phyloP scores from a whole-genome alignment of 1,140 invertebrate species.

The Drosophila quadrilineata region DNA sequence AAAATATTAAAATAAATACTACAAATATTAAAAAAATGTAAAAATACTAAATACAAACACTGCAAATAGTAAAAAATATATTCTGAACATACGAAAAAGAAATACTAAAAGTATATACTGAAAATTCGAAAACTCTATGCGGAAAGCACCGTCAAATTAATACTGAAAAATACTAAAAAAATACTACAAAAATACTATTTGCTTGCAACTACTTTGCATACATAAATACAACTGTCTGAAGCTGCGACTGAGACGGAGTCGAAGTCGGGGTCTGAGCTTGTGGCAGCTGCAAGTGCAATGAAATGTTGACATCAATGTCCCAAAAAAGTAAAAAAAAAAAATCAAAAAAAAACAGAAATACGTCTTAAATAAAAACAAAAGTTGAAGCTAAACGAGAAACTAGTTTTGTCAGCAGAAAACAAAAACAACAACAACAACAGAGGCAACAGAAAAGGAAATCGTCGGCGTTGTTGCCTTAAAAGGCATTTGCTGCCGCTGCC shows the following conservation, averaged over 20 bases:
- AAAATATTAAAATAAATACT: too few species aligned
- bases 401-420: conserved; percentile 54
- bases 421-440: conserved; percentile 26
- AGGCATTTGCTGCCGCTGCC: conserved; percentile 32
- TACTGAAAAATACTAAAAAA: conserved; percentile 27
- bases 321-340: conserved; percentile 31
- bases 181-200: conserved; percentile 21
- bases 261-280: too few species aligned
- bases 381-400: conserved; percentile 52
- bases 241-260: conserved; percentile 3
- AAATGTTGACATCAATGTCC: conserved; percentile 42
- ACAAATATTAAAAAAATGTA: too few species aligned
- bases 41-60: background rate
- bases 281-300: conserved; percentile 64
- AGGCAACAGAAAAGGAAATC: conserved; percentile 71
- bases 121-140: too few species aligned
- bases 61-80: too few species aligned
- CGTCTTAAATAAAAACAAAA: conserved; percentile 2
- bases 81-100: too few species aligned
- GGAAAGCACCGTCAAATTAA: too few species aligned
- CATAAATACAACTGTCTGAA: conserved; percentile 39
- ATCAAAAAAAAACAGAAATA: conserved; percentile 17
- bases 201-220: conserved; percentile 59
- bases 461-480: conserved; percentile 59
- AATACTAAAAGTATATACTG: too few species aligned